Evolutionary conservation across 2,797 vertebrate species (phyloP).

Genomic region (Microctenopoma steveboyesi): DNA sequence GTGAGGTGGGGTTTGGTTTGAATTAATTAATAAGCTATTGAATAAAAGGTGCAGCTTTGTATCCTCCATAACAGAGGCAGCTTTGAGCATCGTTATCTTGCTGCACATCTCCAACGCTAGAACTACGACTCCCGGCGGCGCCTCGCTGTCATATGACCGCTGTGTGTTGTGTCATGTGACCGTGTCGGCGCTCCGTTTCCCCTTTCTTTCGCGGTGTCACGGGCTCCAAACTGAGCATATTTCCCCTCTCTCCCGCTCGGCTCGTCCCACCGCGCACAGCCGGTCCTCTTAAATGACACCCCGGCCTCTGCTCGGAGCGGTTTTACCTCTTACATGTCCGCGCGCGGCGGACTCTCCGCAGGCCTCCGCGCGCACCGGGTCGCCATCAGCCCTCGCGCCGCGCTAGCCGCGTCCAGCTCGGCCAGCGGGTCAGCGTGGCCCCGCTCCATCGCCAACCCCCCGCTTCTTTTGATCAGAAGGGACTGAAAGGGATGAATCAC

Average conservation of each 20-base stretch:
- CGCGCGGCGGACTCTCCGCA: constrained; percentile 45
- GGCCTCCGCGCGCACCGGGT: constrained; percentile 69
- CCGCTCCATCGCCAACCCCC: constrained; percentile 32
- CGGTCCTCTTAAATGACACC: not conserved
- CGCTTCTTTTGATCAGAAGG: not conserved
- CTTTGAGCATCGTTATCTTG: too few relatives aligned
- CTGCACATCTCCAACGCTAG: not conserved
- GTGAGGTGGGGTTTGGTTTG: too few relatives aligned
- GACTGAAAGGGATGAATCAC: constrained; percentile 13
- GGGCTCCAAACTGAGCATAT: constrained; percentile 28
- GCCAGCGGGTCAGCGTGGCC: constrained; percentile 51
- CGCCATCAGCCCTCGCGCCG: constrained; percentile 56
- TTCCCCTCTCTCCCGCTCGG: not conserved
- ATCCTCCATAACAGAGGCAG: too few relatives aligned
- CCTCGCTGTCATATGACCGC: constrained; percentile 70
- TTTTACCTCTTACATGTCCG: not conserved
- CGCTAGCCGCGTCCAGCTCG: constrained; percentile 51
- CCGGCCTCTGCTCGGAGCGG: not conserved
- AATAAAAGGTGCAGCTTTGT: too few relatives aligned
- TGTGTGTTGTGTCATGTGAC: constrained; percentile 78
- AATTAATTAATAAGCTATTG: too few relatives aligned
- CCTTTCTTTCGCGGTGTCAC: constrained; percentile 49
- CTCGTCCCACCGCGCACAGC: not conserved
- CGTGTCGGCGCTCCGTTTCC: constrained; percentile 45
- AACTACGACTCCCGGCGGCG: constrained; percentile 67